phyloP scores from a whole-genome alignment of 2,113 vertebrate genomes.

The Heterotilapia buettikoferi region DNA sequence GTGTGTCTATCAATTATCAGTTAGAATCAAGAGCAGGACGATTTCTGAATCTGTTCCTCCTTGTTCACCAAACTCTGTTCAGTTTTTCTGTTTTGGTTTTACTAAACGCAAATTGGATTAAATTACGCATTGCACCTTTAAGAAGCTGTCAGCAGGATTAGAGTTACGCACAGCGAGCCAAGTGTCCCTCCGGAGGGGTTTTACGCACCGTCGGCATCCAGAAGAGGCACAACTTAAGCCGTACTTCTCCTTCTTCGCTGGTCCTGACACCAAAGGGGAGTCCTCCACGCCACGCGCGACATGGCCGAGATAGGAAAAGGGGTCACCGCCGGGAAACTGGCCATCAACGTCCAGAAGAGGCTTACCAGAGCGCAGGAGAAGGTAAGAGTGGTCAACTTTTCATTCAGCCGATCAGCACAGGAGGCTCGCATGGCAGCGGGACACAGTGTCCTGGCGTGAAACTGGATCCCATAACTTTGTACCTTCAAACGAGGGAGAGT shows the following conservation, averaged over 20 bases:
- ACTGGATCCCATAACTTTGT: background rate
- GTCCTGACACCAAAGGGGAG: background rate
- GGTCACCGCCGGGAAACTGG: slow-evolving; percentile 91
- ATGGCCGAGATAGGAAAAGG: slow-evolving; percentile 96
- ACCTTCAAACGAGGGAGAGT: background rate
- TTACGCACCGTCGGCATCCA: slow-evolving; percentile 25
- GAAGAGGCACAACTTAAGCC: background rate
- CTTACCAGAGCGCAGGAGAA: slow-evolving; percentile 93
- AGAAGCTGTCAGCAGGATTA: slow-evolving; percentile 58
- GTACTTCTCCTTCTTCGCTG: background rate
- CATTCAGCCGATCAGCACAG: background rate
- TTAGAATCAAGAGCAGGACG: background rate
- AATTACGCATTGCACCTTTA: slow-evolving; percentile 58
- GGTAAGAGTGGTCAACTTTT: slow-evolving; percentile 64
- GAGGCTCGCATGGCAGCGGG: background rate
- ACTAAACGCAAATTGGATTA: slow-evolving; percentile 5
- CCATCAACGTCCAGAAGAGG: slow-evolving; percentile 93
- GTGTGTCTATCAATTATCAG: slow-evolving; percentile 43
- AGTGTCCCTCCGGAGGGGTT: background rate
- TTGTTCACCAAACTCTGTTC: background rate
- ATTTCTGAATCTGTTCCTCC: background rate
- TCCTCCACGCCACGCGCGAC: slow-evolving; percentile 32
- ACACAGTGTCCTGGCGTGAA: slow-evolving; percentile 14
- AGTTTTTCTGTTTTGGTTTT: background rate
- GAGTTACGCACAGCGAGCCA: slow-evolving; percentile 26